These are phyloP conservation scores for Boulengeromyrus knoepffleri DNA, from an alignment of 2,113 vertebrate species.

Conservation along the genomic window DNA sequence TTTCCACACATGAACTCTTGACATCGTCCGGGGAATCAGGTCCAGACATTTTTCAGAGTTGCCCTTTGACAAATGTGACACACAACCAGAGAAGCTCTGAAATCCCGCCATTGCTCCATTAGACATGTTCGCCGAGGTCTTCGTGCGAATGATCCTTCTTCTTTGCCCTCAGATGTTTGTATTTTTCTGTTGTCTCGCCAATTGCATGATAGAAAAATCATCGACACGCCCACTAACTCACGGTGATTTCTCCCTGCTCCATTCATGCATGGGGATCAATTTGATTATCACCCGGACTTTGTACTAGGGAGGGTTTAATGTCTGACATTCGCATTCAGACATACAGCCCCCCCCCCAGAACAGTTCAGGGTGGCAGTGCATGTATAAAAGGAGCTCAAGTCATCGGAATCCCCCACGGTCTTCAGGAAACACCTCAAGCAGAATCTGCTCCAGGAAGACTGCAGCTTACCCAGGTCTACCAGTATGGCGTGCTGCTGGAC, in stretches of 20 bases:
- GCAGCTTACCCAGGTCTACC: conserved; percentile 81
- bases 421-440: not conserved
- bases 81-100: not conserved
- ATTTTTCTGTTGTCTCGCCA: not conserved
- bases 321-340: not conserved
- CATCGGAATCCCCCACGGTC: not conserved
- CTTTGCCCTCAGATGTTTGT: not conserved
- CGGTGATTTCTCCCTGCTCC: not conserved
- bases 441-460: not conserved
- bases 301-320: not conserved
- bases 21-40: no score
- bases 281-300: not conserved
- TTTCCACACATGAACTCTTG: no score
- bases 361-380: not conserved
- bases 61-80: not conserved
- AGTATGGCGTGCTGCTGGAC: conserved; percentile 92
- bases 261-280: not conserved
- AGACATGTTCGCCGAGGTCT: not conserved
- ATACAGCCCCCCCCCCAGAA: not conserved
- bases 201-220: not conserved
- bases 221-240: not conserved
- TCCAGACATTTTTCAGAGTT: not conserved
- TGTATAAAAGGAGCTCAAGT: not conserved
- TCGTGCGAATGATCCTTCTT: not conserved
- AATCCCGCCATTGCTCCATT: not conserved